Base-by-base conservation (phyloP, 2,888 invertebrate genomes). In the Nasonia oneida region DNA sequence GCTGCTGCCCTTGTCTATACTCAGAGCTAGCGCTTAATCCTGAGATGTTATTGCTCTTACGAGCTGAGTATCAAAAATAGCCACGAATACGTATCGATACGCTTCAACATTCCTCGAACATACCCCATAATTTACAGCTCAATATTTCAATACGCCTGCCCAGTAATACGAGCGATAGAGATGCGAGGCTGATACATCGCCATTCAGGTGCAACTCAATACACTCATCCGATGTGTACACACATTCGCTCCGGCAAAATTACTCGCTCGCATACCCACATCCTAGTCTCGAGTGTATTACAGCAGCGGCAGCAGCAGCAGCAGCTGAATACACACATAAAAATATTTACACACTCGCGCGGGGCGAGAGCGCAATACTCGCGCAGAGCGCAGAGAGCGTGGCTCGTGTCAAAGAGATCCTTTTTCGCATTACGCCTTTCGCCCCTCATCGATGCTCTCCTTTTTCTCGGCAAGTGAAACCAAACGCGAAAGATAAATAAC, bases 401-500 rank as follows among this genome's bases (percentile, higher is more conserved):
- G 15, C 23, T 33, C 50, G 50, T 29, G 79, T n/a, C 33, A 79
- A 47, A 70, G 79, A 79, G 70, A 79, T 64, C 61, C 61, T 70
- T 70, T 79, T 64, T 79, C 70, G 70, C 61, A 79, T 64, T 79
- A 23, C 53, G 67, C 23, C 14, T 67, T 67, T 12, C 67, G 23
- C 14, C 29, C 67, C 71, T 81, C 73, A 81, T 81, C 73, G 81
- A 29, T 71, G 81, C 81, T 73, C 18, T 42, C 23, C 47, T 73
- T 73, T 73, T 73, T 73, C 73, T 73, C 73, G 23, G 67, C 47
- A 70, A 73, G 81, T 71, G 73, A 81, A 81, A 81, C 81, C 73
- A 81, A 73, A 81, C 73, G 81, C 81, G 70, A 81, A 81, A 81
- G 81, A 81, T 81, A 81, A 81, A 81, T 81, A 81, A 81, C 81